These are phyloP conservation scores for Poeciliopsis occidentalis DNA, from an alignment of 2,113 vertebrate species.

Conservation along the genomic window DNA sequence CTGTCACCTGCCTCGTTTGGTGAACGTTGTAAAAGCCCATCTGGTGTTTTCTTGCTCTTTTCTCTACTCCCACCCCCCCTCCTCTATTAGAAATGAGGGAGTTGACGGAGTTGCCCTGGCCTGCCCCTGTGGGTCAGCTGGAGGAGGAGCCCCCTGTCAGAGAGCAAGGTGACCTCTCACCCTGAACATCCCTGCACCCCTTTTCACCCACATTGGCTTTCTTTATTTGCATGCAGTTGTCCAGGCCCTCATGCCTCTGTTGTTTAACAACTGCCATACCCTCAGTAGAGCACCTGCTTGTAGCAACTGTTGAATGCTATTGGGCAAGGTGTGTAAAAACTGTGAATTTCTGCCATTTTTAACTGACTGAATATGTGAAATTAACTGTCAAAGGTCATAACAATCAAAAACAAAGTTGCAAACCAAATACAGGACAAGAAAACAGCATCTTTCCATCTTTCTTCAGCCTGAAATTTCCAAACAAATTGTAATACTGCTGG, in stretches of 20 bases:
- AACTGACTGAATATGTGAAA: constrained; percentile 17
- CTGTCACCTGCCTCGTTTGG: constrained; percentile 23
- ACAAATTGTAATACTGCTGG: constrained; percentile 30
- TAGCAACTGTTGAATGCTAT: neutral
- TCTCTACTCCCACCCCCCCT: constrained; percentile 19
- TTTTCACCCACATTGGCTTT: neutral
- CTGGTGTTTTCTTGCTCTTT: constrained; percentile 62
- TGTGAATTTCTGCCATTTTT: constrained; percentile 19
- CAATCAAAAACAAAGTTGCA: neutral
- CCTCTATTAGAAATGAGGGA: constrained; percentile 75
- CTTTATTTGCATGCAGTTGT: constrained; percentile 25
- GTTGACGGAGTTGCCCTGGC: constrained; percentile 77
- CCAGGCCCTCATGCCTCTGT: constrained; percentile 41
- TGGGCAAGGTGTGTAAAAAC: constrained; percentile 2
- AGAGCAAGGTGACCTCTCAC: constrained; percentile 79
- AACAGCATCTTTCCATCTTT: constrained; percentile 4
- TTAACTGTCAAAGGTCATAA: constrained; percentile 16
- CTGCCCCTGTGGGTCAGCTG: constrained; percentile 79
- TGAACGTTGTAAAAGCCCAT: constrained; percentile 48
- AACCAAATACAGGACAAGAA: neutral
- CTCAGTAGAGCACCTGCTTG: constrained; percentile 22
- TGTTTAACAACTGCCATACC: constrained; percentile 56
- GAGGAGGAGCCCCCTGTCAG: constrained; percentile 71
- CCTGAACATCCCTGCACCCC: constrained; percentile 38
- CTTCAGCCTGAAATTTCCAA: constrained; percentile 11